Evolutionary conservation across 2,888 invertebrate species (phyloP).

Genomic region (Cyclophora punctaria): DNA sequence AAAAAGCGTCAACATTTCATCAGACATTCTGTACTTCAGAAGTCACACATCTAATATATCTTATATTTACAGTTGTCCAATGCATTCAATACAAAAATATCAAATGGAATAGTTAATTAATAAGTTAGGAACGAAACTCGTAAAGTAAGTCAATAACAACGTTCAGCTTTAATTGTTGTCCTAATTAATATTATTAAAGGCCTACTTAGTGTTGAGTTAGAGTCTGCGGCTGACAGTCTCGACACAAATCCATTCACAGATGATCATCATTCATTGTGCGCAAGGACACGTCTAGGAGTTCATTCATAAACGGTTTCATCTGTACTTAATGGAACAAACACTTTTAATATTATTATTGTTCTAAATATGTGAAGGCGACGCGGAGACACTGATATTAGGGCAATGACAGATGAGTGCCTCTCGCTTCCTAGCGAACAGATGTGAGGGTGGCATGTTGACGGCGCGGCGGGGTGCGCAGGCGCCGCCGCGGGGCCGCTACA

Average conservation of each 20-base stretch:
- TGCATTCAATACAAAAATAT: too few species aligned
- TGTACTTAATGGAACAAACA: constrained; percentile 36
- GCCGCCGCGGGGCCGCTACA: constrained; percentile 21
- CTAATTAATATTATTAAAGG: too few species aligned
- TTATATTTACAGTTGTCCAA: too few species aligned
- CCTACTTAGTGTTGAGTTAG: too few species aligned
- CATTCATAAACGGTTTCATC: constrained; percentile 43
- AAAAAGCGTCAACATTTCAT: too few species aligned
- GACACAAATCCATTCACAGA: constrained; percentile 39
- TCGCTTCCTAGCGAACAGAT: constrained; percentile 51
- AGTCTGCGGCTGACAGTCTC: constrained; percentile 15
- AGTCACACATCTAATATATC: too few species aligned
- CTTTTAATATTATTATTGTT: constrained; percentile 32
- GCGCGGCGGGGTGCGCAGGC: constrained; percentile 21
- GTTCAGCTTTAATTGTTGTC: too few species aligned
- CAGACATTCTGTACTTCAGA: too few species aligned
- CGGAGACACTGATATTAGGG: constrained; percentile 13
- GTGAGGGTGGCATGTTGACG: constrained; percentile 24
- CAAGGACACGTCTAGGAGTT: constrained; percentile 44
- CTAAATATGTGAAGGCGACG: constrained; percentile 41
- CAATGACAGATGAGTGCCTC: constrained; percentile 38
- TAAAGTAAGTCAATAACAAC: too few species aligned
- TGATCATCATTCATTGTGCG: constrained; percentile 46
- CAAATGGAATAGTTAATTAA: too few species aligned
- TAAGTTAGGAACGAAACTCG: too few species aligned